These are phyloP conservation scores for Apeira syringaria DNA, from an alignment of 2,888 invertebrate genomes.

Conservation along the genomic window DNA sequence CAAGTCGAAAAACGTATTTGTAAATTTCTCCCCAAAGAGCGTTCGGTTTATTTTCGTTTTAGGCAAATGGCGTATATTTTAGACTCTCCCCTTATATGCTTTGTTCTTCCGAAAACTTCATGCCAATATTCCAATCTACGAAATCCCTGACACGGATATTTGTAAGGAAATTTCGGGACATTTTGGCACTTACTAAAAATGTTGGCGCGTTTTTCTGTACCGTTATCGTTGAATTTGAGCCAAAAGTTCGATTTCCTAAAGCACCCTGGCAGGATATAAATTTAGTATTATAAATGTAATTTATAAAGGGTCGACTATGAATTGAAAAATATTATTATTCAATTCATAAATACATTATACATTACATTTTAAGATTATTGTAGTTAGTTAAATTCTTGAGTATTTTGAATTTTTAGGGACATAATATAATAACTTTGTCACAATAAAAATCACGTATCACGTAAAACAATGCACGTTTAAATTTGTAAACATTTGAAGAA, in stretches of 20 bases:
- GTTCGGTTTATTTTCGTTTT: slow-evolving; percentile 32
- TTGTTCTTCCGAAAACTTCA: slow-evolving; percentile 22
- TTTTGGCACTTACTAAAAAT: slow-evolving; percentile 14
- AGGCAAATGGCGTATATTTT: slow-evolving; percentile 30
- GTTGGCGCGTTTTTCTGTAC: slow-evolving; percentile 15
- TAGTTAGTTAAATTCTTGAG: too few relatives aligned
- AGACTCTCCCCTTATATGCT: slow-evolving; percentile 24
- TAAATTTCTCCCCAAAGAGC: slow-evolving; percentile 23
- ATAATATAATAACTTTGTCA: too few relatives aligned
- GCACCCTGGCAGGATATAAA: slow-evolving; percentile 1
- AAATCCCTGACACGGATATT: slow-evolving; percentile 25
- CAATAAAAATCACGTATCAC: too few relatives aligned
- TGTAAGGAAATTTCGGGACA: slow-evolving; percentile 7
- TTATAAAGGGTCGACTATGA: too few relatives aligned
- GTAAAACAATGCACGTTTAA: too few relatives aligned
- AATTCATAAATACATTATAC: too few relatives aligned
- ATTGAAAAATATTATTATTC: too few relatives aligned
- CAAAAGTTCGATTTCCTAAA: slow-evolving; percentile 11
- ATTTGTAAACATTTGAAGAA: too few relatives aligned
- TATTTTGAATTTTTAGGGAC: too few relatives aligned
- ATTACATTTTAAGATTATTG: too few relatives aligned
- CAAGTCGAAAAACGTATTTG: slow-evolving; percentile 31
- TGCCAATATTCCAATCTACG: slow-evolving; percentile 26
- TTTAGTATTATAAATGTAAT: neutral
- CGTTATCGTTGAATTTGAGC: slow-evolving; percentile 14